phyloP scores from a whole-genome alignment of 2,797 vertebrate species.

The Bradypodion ventrale region DNA sequence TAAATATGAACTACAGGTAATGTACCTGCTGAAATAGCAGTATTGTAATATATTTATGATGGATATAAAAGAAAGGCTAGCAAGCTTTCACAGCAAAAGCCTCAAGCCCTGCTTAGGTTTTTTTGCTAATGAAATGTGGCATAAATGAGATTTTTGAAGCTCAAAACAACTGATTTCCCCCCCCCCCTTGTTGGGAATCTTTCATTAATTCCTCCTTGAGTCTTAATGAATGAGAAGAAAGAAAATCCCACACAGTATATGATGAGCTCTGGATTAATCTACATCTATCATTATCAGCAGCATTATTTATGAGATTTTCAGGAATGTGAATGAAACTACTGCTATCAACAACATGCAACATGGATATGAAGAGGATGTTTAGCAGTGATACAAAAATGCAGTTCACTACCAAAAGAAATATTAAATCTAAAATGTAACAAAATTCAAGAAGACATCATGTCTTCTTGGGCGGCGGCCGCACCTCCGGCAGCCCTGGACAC shows the following conservation, averaged over 20 bases:
- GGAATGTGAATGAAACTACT: neutral
- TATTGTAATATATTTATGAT: neutral
- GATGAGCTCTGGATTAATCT: neutral
- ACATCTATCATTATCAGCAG: neutral
- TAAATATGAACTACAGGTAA: conserved; percentile 10
- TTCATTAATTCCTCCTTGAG: neutral
- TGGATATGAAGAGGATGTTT: neutral
- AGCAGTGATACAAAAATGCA: neutral
- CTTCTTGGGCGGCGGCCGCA: no score
- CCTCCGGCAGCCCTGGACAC: no score
- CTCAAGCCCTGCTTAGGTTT: neutral
- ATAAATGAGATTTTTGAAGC: neutral
- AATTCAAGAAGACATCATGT: no score
- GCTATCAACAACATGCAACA: neutral
- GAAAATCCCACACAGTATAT: neutral
- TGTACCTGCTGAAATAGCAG: conserved; percentile 14
- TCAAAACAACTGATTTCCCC: neutral
- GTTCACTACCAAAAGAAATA: neutral
- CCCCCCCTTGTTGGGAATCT: neutral
- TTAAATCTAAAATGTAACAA: neutral
- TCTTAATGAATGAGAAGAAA: neutral
- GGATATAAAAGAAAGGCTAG: neutral
- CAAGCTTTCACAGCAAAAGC: neutral
- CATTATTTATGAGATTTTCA: neutral
- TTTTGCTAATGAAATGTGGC: neutral